Conservation (phyloP, 30 jellyfish, hydroid and myxozoan species). For the Clytia hemisphaerica region DNA sequence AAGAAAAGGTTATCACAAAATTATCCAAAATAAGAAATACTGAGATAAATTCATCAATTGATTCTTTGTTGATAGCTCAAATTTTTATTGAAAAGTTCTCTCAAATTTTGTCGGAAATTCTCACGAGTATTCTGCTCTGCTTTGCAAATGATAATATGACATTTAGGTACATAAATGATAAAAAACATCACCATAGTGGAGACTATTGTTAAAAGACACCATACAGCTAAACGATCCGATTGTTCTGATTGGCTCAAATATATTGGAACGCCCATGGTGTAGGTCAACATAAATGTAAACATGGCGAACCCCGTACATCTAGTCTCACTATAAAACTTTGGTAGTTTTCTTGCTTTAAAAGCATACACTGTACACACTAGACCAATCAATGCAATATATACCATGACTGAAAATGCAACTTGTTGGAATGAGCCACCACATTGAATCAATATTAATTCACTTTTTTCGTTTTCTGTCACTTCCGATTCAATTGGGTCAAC, state of each 20-base stretch:
- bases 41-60: too few species aligned
- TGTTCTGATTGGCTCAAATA: conserved; percentile 40
- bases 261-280: conserved; percentile 59
- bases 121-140: conserved; percentile 84
- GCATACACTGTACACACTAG: conserved; percentile 35
- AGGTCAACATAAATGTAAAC: conserved; percentile 53
- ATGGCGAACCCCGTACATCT: conserved; percentile 50
- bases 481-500: conserved; percentile 23
- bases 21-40: too few species aligned
- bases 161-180: conserved; percentile 70
- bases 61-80: too few species aligned
- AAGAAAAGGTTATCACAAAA: too few species aligned
- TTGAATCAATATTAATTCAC: conserved; percentile 14
- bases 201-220: conserved; percentile 30
- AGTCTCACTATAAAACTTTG: conserved; percentile 49
- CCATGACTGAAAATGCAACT: conserved; percentile 26
- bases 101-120: conserved; percentile 76
- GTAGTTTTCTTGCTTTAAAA: conserved; percentile 49
- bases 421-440: conserved; percentile 35
- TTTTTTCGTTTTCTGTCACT: background rate
- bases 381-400: conserved; percentile 38
- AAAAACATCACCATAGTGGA: conserved; percentile 50
- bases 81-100: too few species aligned
- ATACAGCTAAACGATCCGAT: conserved; percentile 11
- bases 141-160: conserved; percentile 37